phyloP scores from a whole-genome alignment of 2,888 invertebrate genomes.

The Aporophyla lueneburgensis region DNA sequence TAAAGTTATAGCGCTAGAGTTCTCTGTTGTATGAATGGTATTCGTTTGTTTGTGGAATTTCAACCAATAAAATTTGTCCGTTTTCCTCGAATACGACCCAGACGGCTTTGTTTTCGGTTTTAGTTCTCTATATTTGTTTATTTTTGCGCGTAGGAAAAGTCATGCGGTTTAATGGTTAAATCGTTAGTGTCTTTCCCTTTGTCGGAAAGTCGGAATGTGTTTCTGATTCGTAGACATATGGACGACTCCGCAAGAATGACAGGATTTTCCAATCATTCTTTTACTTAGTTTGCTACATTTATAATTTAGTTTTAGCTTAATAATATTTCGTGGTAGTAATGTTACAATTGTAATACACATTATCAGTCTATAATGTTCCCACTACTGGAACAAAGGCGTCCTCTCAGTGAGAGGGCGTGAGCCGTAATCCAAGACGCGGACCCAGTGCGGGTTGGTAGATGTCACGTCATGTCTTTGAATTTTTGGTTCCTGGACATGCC shows the following conservation, averaged over 20 bases:
- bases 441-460: no score
- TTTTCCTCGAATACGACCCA: not conserved
- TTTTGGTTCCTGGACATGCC: no score
- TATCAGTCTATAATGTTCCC: no score
- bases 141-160: not conserved
- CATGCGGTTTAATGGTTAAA: not conserved
- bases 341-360: not conserved
- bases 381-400: no score
- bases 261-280: not conserved
- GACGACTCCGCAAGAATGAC: not conserved
- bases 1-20: conserved; percentile 1
- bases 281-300: not conserved
- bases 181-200: conserved; percentile 10
- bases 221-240: conserved; percentile 13
- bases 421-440: no score
- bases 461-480: no score
- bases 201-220: not conserved
- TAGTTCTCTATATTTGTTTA: conserved; percentile 2
- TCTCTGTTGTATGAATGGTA: conserved; percentile 21
- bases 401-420: no score
- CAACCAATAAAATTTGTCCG: conserved; percentile 24
- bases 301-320: not conserved
- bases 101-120: conserved; percentile 3
- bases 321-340: not conserved
- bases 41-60: conserved; percentile 34